These are phyloP conservation scores for Teleogryllus oceanicus DNA, from an alignment of 2,888 invertebrate genomes.

Conservation along the genomic window DNA sequence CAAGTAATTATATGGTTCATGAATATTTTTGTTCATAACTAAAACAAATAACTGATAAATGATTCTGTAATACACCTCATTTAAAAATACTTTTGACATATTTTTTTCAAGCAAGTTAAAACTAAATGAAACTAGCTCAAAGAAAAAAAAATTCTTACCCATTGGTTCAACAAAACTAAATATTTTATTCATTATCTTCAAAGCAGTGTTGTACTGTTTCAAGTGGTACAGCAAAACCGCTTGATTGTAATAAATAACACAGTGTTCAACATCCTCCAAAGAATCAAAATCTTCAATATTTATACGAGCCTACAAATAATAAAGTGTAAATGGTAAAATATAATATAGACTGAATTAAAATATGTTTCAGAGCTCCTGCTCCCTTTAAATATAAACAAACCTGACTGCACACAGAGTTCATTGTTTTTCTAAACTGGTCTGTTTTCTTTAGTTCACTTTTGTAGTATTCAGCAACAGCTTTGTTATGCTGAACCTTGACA, in stretches of 20 bases:
- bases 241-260: slow-evolving; percentile 71
- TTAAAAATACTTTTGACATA: too few relatives aligned
- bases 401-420: slow-evolving; percentile 59
- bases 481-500: slow-evolving; percentile 76
- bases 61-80: too few relatives aligned
- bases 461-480: slow-evolving; percentile 78
- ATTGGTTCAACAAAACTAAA: slow-evolving; percentile 66
- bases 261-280: slow-evolving; percentile 64
- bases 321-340: background rate
- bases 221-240: slow-evolving; percentile 74
- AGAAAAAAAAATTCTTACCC: slow-evolving; percentile 48
- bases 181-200: slow-evolving; percentile 58
- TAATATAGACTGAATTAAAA: background rate
- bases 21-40: too few relatives aligned
- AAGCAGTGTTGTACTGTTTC: slow-evolving; percentile 68
- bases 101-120: too few relatives aligned
- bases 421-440: slow-evolving; percentile 65
- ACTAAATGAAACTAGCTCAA: too few relatives aligned
- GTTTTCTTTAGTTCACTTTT: slow-evolving; percentile 68
- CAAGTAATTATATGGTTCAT: too few relatives aligned
- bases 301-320: slow-evolving; percentile 44
- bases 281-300: slow-evolving; percentile 52
- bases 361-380: background rate
- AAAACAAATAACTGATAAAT: too few relatives aligned
- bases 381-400: slow-evolving; percentile 40